A percentile compares a stretch with the other conserved stretches of the same genome.
These are phyloP conservation scores for Okamejei kenojei DNA, from an alignment of 2,797 vertebrate genomes.

Conservation along the genomic window DNA sequence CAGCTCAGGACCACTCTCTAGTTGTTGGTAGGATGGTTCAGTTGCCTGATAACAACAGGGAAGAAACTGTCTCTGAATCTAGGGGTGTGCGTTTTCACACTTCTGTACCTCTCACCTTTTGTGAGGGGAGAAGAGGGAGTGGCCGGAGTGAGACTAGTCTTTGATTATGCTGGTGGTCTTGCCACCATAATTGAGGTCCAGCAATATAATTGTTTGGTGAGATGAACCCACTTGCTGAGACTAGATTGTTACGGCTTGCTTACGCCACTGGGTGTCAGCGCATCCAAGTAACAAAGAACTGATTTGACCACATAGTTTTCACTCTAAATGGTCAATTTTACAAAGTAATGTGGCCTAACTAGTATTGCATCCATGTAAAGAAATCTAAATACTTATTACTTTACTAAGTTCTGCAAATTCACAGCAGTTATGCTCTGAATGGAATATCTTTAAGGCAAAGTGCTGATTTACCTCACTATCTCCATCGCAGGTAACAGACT, in stretches of 20 bases:
- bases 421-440: neutral
- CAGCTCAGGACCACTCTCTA: too few relatives aligned
- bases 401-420: neutral
- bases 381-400: neutral
- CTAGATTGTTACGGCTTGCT: neutral
- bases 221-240: neutral
- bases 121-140: too few relatives aligned
- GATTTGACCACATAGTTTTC: neutral
- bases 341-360: neutral
- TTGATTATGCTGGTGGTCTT: too few relatives aligned
- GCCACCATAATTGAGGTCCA: neutral
- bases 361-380: neutral
- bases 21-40: too few relatives aligned
- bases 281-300: conserved; percentile 15
- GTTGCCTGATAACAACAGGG: too few relatives aligned
- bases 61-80: too few relatives aligned
- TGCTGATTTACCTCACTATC: neutral
- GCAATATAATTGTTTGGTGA: neutral
- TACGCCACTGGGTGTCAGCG: conserved; percentile 22
- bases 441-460: neutral
- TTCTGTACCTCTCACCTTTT: too few relatives aligned
- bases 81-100: too few relatives aligned
- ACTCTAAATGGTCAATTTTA: neutral
- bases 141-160: too few relatives aligned
- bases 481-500: too few relatives aligned